Base-by-base conservation (phyloP, 1,140 invertebrate species). In the Neotoxoptera formosana region DNA sequence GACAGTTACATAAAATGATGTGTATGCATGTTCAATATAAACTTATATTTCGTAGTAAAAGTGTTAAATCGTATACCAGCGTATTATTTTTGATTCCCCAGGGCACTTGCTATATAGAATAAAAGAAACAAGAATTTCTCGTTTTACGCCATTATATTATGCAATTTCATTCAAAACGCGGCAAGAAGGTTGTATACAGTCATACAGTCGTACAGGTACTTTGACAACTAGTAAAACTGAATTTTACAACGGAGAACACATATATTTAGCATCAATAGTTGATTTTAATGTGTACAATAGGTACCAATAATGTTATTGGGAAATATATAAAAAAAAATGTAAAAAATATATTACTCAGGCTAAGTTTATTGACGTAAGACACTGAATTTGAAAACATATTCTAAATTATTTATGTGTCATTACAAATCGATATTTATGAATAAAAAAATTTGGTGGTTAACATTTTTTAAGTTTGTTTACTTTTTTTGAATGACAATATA, bases 71-170 rank as follows among this genome's bases (percentile, higher is more conserved):
- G 48, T 36, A 36, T 41, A 25, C 34, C 21, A 23, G n/a, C 11
- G 9, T 76, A 76, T 76, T 76, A n/a, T 53, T 9, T 41, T 36
- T 41, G n/a, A 56, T 89, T 89, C 48, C 48, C 11, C 23, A 14
- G 51, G 51, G 48, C 36, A 88, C 47, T 48, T n/a, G 30, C 30
- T 23, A 25, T 25, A 34, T 89, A 36, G 48, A 25, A 56, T 41
- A 89, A 89, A 56, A 89, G 34, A 89, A 89, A 89, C 88, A 17
- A 89, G 88, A 89, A 89, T 89, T 56, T 56, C 51, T 89, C 21
- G 51, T 89, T 89, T 89, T 56, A 56, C 88, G 21, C 41, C 88
- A 89, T 89, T 76, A 76, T 76, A 76, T 76, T 89, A 34, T 56
- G 88, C 34, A 56, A 89, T 89, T 89, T 89, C 88, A 89, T 89